These are phyloP conservation scores for Chrysocyon brachyurus DNA, from an alignment of 2,797 vertebrate species.

Conservation along the genomic window DNA sequence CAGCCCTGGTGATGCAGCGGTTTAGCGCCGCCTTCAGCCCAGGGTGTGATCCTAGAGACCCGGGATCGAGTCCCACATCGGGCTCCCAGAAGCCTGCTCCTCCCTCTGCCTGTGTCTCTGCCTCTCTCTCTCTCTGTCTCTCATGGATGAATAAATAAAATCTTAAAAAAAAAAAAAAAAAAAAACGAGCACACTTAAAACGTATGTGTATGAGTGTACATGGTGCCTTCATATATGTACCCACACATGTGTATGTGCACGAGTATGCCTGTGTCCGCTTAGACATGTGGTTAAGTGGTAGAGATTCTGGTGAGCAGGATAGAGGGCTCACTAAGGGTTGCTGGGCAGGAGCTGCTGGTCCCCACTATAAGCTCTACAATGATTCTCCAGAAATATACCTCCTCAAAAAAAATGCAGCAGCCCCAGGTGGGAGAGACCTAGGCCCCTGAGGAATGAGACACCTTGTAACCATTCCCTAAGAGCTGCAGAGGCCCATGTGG, in stretches of 20 bases:
- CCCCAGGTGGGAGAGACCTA: not conserved
- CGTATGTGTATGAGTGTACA: accelerated
- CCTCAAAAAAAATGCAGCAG: not conserved
- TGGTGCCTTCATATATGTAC: not conserved
- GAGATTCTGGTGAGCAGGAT: not conserved
- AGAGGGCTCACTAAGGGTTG: not conserved
- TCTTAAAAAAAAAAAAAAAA: not conserved
- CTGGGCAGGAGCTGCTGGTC: not conserved
- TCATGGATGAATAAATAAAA: too few relatives aligned
- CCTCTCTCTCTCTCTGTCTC: too few relatives aligned
- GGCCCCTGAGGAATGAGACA: not conserved
- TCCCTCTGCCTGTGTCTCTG: too few relatives aligned
- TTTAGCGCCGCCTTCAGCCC: too few relatives aligned
- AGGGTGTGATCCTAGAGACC: too few relatives aligned
- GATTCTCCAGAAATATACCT: not conserved
- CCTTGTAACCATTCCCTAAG: too few relatives aligned
- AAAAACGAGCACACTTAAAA: not conserved
- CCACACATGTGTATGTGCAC: too few relatives aligned
- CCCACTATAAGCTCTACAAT: not conserved
- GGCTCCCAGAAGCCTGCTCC: too few relatives aligned
- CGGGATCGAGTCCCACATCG: too few relatives aligned
- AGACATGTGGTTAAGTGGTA: not conserved
- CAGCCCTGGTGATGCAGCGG: too few relatives aligned
- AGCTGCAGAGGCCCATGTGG: too few relatives aligned
- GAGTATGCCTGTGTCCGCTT: not conserved